Base-by-base conservation (phyloP, 2,797 vertebrate species). In the Poecilia picta region DNA sequence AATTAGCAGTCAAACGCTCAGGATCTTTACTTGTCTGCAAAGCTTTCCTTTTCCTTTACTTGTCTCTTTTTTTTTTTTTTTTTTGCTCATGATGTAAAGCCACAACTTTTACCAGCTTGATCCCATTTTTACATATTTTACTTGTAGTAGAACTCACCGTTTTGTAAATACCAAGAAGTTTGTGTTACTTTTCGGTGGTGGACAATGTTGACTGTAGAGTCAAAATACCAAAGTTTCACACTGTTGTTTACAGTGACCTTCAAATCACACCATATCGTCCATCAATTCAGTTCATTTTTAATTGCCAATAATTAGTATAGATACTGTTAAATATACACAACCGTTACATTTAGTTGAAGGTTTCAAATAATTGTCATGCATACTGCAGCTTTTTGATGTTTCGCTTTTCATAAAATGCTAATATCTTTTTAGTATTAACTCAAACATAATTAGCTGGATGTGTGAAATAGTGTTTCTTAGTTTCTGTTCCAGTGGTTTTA, bases 1-100 rank as follows among this genome's bases (percentile, higher is more conserved):
- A 95, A 96, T 95, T 95, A 95, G 91, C 85, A 91, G 83, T 85
- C 66, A 43, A 89, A 88, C 18, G 88, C 83, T 89, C 87, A 86
- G 79, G 88, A 89, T 91, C 84, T 88, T 91, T 82, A 86, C 84
- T 89, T 92, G 92, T 94, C 93, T 92, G 85, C 91, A 88, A 92
- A 91, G 83, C 89, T 66, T 46, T 77, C 78, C 43, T 25, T 74
- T 80, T 36, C 39, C 43, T 62, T 36, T 72, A 49, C 70, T 59
- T 23, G 5, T 23, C 23, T 23, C 2, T 79, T 39, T 82, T 73
- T 41, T 51, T n/a, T n/a, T n/a, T n/a, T n/a, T 77, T 81, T 64
- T 83, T 74, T 81, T 64, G 8, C 77, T 83, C 59, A n/a, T 70
- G 70, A 45, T 74, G 55, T 78, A 53, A 81, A 72, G 75, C 82